A percentile compares a stretch with the other conserved stretches of the same genome.
Conservation (phyloP, 2,888 invertebrate genomes). For the Enchytraeus crypticus region DNA sequence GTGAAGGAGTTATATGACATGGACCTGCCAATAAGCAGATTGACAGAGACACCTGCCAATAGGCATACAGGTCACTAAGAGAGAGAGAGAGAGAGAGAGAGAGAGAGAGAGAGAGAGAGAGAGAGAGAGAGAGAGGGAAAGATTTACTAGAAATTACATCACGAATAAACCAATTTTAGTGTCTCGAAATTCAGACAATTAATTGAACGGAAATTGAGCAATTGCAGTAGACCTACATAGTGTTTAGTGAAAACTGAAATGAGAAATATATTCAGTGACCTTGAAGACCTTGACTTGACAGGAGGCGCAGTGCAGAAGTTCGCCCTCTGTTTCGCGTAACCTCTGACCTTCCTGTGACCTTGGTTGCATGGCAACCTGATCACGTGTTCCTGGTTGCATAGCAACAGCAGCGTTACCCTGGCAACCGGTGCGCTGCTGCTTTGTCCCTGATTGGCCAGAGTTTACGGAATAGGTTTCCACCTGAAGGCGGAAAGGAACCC, state of each 20-base stretch:
- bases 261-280: too few species aligned
- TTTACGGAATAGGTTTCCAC: slow-evolving; percentile 58
- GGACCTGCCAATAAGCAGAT: too few species aligned
- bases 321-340: slow-evolving; percentile 37
- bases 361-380: too few species aligned
- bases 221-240: too few species aligned
- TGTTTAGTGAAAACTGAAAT: too few species aligned
- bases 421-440: not conserved
- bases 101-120: not conserved
- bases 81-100: not conserved
- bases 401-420: not conserved
- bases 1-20: too few species aligned
- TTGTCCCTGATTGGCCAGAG: not conserved
- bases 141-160: not conserved
- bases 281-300: slow-evolving; percentile 85
- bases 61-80: not conserved
- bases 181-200: too few species aligned
- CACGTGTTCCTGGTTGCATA: not conserved
- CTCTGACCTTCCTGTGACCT: slow-evolving; percentile 35
- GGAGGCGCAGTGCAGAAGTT: slow-evolving; percentile 79
- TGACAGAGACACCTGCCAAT: not conserved
- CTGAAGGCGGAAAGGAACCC: slow-evolving; percentile 89
- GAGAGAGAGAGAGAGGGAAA: not conserved
- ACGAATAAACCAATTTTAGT: too few species aligned
- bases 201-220: too few species aligned